Evolutionary conservation across 64 coral and sea anemone species (phyloP).

Genomic region (Dendrophyllia cribrosa): DNA sequence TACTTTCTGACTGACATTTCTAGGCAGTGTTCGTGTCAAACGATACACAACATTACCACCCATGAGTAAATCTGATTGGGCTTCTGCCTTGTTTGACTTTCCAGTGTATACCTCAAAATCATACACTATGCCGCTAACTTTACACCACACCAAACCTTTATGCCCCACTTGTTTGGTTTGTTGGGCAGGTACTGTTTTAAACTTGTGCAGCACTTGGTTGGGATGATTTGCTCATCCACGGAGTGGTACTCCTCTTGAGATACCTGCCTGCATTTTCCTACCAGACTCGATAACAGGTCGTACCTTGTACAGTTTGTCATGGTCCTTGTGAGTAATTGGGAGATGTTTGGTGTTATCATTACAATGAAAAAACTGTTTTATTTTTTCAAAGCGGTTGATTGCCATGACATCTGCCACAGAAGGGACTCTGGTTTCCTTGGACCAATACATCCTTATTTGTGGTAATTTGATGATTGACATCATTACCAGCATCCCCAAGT

Average conservation of each 20-base stretch:
- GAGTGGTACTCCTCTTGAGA: neutral
- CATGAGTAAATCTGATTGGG: conserved; percentile 1
- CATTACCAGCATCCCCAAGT: conserved; percentile 36
- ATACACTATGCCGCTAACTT: neutral
- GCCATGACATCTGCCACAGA: conserved; percentile 3
- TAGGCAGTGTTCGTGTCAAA: neutral
- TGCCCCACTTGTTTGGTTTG: too few relatives aligned
- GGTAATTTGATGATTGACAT: neutral
- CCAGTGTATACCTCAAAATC: conserved; percentile 30
- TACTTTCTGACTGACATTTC: conserved; percentile 21
- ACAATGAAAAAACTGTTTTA: conserved; percentile 37
- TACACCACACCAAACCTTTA: too few relatives aligned
- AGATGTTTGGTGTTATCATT: conserved; percentile 12
- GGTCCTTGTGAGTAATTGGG: neutral
- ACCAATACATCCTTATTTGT: neutral
- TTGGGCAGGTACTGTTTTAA: conserved; percentile 41
- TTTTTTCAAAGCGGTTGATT: conserved; percentile 49
- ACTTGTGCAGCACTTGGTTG: conserved; percentile 5
- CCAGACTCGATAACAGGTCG: conserved; percentile 13
- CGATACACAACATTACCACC: conserved; percentile 10
- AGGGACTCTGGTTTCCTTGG: conserved; percentile 2
- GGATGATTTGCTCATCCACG: conserved; percentile 44
- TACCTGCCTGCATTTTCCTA: conserved; percentile 10
- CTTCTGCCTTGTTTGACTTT: conserved; percentile 4
- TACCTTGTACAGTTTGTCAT: neutral